Conservation (phyloP, 1,140 invertebrate genomes). For the Venturia canescens region DNA sequence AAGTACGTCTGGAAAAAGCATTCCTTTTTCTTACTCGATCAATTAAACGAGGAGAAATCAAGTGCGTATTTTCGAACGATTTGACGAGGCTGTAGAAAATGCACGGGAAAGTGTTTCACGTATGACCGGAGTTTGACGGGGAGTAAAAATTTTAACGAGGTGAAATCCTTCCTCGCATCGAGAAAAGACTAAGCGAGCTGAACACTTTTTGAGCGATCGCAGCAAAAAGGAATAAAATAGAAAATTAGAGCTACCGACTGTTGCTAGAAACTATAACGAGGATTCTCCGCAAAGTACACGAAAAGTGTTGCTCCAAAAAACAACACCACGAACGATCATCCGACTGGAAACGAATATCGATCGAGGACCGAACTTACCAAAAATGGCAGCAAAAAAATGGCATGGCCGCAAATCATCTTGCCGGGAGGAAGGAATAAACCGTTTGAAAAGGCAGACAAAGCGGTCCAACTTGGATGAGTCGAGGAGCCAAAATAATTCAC, state of each 20-base stretch:
- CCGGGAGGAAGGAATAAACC: background rate
- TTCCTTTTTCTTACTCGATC: no score
- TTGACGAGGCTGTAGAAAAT: slow-evolving; percentile 22
- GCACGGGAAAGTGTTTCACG: background rate
- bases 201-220: no score
- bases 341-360: no score
- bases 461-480: background rate
- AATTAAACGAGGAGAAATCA: no score
- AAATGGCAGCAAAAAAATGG: slow-evolving; percentile 2
- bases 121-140: background rate
- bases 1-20: background rate
- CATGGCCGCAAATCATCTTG: slow-evolving; percentile 7
- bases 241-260: no score
- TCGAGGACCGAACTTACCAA: slow-evolving; percentile 24
- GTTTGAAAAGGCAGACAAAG: background rate
- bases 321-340: no score
- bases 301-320: no score
- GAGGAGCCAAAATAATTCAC: background rate
- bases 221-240: no score
- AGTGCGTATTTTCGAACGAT: background rate
- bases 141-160: slow-evolving; percentile 48
- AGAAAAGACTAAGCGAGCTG: background rate
- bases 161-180: slow-evolving; percentile 40
- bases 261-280: no score
- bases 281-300: no score